Evolutionary conservation across 1,140 invertebrate genomes (phyloP).

Genomic region (Choristoneura fumiferana): DNA sequence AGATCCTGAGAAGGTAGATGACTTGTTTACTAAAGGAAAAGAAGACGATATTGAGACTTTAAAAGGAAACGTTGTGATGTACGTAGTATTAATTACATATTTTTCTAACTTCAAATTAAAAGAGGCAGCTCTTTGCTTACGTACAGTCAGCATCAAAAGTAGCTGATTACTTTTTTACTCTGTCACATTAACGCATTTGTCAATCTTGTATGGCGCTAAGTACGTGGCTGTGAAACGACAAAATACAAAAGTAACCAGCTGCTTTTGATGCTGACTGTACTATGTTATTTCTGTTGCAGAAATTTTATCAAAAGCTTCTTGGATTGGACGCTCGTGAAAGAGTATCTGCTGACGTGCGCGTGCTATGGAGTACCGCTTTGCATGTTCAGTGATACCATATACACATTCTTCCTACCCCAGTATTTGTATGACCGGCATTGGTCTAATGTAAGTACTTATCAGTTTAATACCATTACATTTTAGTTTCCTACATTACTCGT

Average conservation of each 20-base stretch:
- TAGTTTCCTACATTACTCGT: too few species aligned
- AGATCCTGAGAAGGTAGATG: neutral
- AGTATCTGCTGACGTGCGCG: neutral
- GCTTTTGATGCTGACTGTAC: too few species aligned
- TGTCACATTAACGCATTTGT: too few species aligned
- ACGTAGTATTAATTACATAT: neutral
- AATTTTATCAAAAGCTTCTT: neutral
- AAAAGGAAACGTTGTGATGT: neutral
- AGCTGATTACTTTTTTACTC: too few species aligned
- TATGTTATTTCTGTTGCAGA: too few species aligned
- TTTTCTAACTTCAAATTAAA: too few species aligned
- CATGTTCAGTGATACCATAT: neutral
- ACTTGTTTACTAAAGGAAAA: neutral
- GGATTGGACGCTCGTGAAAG: neutral
- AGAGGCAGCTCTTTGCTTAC: too few species aligned
- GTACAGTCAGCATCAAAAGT: too few species aligned
- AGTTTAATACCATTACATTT: too few species aligned
- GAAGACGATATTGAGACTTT: neutral
- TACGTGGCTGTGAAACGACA: too few species aligned
- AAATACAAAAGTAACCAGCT: too few species aligned
- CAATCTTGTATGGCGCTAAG: too few species aligned
- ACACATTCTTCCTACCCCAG: neutral
- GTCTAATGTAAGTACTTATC: neutral
- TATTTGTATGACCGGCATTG: neutral
- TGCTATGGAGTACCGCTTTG: neutral